Base-by-base conservation (phyloP, 2,113 vertebrate species). In the Oenanthe melanoleuca region DNA sequence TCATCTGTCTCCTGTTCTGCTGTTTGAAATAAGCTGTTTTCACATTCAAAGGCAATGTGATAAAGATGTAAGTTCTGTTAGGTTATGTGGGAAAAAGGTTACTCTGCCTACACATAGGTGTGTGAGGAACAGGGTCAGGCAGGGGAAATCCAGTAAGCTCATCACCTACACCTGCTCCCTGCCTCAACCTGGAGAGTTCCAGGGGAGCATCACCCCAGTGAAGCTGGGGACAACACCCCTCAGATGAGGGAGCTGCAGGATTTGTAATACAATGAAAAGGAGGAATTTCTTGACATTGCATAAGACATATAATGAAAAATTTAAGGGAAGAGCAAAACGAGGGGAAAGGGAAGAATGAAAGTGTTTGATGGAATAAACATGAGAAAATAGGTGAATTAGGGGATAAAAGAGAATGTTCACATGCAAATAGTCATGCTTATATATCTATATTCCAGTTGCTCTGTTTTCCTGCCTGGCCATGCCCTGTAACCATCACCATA, bases 51-150 rank as follows among this genome's bases (percentile, higher is more conserved):
- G 24, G 21, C 25, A 47, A 72, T 9, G 22, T 47, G 57, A 89
- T 34, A 87, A 71, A 16, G 26, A 34, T 52, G 29, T 5, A 84
- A 74, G 23, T 71, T 89, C 44, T 73, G 72, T n/a, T 33, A 38
- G 16, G 14, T 19, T 73, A 22, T 11, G 38, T 37, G 44, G 52
- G 49, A 34, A 70, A 85, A 74, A 71, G n/a, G 5, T 8, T 90
- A 11, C 42, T 60, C 34, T 55, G 33, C 23, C 18, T 14, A 33
- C 21, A 12, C 18, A 34, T 6, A 53, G 40, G 42, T 0, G 0
- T n/a, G 21, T 24, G 31, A 66, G 37, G 31, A 25, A 66, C n/a
- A 20, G 42, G 24, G 31, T 65, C 50, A 78, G 40, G 22, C 47
- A 81, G 26, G 26, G 14, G 29, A 82, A 71, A 15, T 6, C 74